A percentile compares a stretch with the other conserved stretches of the same genome.
Conservation (phyloP, 2,797 vertebrate genomes). For the Garrulus glandarius region DNA sequence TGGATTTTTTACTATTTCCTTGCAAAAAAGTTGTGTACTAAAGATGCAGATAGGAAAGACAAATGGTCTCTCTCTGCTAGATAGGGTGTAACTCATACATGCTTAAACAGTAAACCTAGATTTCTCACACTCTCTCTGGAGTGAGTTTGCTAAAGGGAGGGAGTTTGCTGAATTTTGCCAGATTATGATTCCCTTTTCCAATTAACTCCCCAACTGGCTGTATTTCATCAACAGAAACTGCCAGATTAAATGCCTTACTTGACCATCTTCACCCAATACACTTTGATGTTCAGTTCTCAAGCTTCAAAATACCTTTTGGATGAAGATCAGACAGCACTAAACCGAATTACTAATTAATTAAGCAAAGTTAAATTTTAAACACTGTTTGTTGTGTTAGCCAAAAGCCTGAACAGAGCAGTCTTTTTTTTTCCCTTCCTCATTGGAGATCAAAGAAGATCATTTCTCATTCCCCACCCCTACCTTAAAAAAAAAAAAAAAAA, state of each 20-base stretch:
- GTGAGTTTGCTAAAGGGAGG: conserved; percentile 1
- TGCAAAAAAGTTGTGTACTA: neutral
- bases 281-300: conserved; percentile 98
- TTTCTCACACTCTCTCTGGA: neutral
- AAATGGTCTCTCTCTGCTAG: neutral
- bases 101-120: conserved; percentile 12
- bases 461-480: conserved; percentile 78
- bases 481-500: conserved; percentile 57
- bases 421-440: conserved; percentile 77
- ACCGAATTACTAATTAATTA: conserved; percentile 99
- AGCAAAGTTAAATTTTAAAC: conserved; percentile 99
- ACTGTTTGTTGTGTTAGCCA: conserved; percentile 99
- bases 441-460: conserved; percentile 90
- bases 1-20: neutral
- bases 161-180: conserved; percentile 61
- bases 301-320: conserved; percentile 94
- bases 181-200: conserved; percentile 60
- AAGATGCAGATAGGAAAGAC: neutral
- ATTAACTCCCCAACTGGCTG: conserved; percentile 71
- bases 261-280: conserved; percentile 82
- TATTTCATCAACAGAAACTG: conserved; percentile 75
- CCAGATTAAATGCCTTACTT: conserved; percentile 81
- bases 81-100: neutral
- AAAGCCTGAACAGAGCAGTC: conserved; percentile 91
- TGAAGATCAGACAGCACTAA: conserved; percentile 97